phyloP scores from a whole-genome alignment of 2,888 invertebrate genomes.

The Polyploca ridens region DNA sequence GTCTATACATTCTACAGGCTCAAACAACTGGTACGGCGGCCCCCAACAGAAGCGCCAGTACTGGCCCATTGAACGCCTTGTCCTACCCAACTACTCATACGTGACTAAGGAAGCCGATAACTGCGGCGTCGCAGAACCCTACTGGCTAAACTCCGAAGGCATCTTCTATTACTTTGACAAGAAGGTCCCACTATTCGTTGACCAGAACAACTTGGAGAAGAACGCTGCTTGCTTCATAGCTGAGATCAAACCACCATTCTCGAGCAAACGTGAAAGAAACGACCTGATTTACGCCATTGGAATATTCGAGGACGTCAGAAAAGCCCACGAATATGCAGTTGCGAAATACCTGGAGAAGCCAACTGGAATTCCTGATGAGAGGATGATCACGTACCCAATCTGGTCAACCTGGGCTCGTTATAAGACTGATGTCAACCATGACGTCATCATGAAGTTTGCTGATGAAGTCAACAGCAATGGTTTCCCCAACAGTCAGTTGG shows the following conservation, averaged over 20 bases:
- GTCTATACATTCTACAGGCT: constrained; percentile 39
- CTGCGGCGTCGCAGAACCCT: constrained; percentile 85
- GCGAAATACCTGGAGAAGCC: constrained; percentile 85
- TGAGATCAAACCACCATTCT: constrained; percentile 75
- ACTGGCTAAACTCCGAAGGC: constrained; percentile 88
- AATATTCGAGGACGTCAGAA: constrained; percentile 81
- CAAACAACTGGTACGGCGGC: constrained; percentile 87
- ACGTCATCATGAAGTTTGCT: constrained; percentile 76
- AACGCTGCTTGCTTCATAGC: constrained; percentile 81
- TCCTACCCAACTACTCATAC: constrained; percentile 81
- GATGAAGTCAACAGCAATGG: constrained; percentile 76
- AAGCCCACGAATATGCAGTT: constrained; percentile 85
- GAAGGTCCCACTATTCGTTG: constrained; percentile 87
- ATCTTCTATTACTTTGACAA: constrained; percentile 86
- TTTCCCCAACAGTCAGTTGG: constrained; percentile 82
- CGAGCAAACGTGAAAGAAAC: constrained; percentile 63
- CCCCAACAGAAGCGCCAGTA: constrained; percentile 84
- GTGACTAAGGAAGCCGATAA: constrained; percentile 84
- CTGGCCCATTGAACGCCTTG: constrained; percentile 85
- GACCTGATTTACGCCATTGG: constrained; percentile 86
- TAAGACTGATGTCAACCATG: constrained; percentile 80
- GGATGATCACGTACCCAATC: constrained; percentile 85
- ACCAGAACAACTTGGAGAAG: constrained; percentile 82
- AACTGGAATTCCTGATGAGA: constrained; percentile 79
- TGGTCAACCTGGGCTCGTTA: constrained; percentile 89